phyloP scores from a whole-genome alignment of 2,888 invertebrate genomes.

The Chironomus tentans region DNA sequence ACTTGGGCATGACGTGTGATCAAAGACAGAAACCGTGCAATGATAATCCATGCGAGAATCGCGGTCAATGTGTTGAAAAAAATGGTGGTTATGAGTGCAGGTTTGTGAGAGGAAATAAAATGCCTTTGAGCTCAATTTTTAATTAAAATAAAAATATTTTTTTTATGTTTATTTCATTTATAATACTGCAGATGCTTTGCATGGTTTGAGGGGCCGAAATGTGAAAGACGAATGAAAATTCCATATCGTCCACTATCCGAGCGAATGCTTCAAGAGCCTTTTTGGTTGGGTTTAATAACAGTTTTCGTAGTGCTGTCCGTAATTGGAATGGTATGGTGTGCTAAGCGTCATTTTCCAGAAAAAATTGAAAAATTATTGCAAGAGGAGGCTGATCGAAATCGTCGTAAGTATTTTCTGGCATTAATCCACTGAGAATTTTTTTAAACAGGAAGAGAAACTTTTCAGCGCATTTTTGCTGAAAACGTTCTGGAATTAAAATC shows the following conservation, averaged over 20 bases:
- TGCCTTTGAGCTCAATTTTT: not conserved
- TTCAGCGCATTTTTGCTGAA: not conserved
- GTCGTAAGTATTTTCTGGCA: slow-evolving; percentile 49
- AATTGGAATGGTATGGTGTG: slow-evolving; percentile 74
- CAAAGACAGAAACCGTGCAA: slow-evolving; percentile 61
- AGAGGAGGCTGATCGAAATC: slow-evolving; percentile 66
- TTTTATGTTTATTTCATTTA: not conserved
- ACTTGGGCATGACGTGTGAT: slow-evolving; percentile 57
- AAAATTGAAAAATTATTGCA: slow-evolving; percentile 74
- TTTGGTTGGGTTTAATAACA: slow-evolving; percentile 80
- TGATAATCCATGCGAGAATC: slow-evolving; percentile 61
- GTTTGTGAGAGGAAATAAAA: no score
- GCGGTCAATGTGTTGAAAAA: slow-evolving; percentile 62
- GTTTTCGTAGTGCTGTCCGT: slow-evolving; percentile 70
- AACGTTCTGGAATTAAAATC: no score
- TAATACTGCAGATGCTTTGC: slow-evolving; percentile 50
- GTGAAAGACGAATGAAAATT: slow-evolving; percentile 60
- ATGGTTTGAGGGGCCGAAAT: slow-evolving; percentile 62
- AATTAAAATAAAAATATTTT: not conserved
- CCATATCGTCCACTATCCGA: slow-evolving; percentile 65
- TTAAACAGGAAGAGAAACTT: not conserved
- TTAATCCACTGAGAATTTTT: not conserved
- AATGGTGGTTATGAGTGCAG: slow-evolving; percentile 59
- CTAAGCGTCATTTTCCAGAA: slow-evolving; percentile 76
- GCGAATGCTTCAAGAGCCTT: slow-evolving; percentile 77